These are phyloP conservation scores for Apistogramma diplotaenia DNA, from an alignment of 2,113 vertebrate species.

Conservation along the genomic window DNA sequence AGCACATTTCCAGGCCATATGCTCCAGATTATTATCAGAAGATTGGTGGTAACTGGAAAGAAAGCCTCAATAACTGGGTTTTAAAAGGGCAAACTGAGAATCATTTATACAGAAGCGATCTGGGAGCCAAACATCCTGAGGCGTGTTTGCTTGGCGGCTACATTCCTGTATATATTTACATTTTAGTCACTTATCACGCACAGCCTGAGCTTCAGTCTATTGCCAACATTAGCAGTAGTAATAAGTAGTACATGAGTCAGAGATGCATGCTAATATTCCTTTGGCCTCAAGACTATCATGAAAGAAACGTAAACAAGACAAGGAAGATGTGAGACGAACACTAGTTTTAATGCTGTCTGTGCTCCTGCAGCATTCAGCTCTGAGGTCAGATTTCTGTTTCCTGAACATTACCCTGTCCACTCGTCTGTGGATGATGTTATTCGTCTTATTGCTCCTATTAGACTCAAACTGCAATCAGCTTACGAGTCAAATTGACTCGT, in stretches of 20 bases:
- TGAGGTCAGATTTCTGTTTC: neutral
- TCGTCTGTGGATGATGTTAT: neutral
- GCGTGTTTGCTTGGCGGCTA: neutral
- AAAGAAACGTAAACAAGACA: neutral
- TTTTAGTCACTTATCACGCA: neutral
- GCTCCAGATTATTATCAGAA: neutral
- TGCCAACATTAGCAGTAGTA: conserved; percentile 4
- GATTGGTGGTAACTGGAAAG: neutral
- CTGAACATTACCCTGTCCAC: neutral
- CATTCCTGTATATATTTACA: neutral
- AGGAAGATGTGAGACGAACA: neutral
- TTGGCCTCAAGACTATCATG: neutral
- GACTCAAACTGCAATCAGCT: conserved; percentile 9
- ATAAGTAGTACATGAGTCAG: conserved; percentile 15
- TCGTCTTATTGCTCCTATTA: neutral
- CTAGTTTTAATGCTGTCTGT: neutral
- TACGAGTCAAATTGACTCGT: conserved; percentile 29
- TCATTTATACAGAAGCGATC: fast-evolving
- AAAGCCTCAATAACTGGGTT: neutral
- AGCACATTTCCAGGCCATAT: neutral
- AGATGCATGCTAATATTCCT: neutral
- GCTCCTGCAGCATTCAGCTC: neutral
- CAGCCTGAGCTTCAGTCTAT: neutral
- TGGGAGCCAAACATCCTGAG: neutral
- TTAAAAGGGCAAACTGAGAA: neutral